Conservation (phyloP, 2,113 vertebrate species). For the Esox niger region DNA sequence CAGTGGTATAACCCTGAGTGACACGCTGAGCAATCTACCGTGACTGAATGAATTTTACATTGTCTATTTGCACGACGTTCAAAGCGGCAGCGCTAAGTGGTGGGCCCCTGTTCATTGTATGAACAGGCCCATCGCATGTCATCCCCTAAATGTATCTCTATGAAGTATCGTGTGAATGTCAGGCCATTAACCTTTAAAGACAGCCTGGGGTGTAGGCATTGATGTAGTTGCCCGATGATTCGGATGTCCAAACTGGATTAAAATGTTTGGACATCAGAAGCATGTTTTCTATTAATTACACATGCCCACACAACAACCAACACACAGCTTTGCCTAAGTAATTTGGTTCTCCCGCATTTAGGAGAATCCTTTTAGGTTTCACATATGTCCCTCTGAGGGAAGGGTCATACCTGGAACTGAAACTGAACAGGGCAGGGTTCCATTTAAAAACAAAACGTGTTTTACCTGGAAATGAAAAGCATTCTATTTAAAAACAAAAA, state of each 20-base stretch:
- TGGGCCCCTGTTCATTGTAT: background rate
- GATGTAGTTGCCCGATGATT: background rate
- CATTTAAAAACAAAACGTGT: too few relatives aligned
- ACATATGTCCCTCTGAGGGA: too few relatives aligned
- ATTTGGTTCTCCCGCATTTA: too few relatives aligned
- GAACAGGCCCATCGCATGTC: background rate
- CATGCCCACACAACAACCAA: background rate
- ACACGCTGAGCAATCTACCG: background rate
- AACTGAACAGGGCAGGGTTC: too few relatives aligned
- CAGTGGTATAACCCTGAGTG: too few relatives aligned
- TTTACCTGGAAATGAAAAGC: too few relatives aligned
- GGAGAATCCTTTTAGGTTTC: too few relatives aligned
- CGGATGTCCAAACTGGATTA: background rate
- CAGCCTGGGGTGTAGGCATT: background rate
- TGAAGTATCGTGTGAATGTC: background rate
- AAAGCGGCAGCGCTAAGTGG: background rate
- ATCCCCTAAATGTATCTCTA: background rate
- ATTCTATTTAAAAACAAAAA: too few relatives aligned
- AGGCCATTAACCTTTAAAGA: background rate
- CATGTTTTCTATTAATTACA: background rate
- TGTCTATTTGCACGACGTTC: background rate
- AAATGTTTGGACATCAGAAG: too few relatives aligned
- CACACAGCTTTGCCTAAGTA: too few relatives aligned
- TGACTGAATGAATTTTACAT: background rate
- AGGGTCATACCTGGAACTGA: too few relatives aligned